Conservation (phyloP, 2,113 vertebrate genomes). For the Prolemur simus region DNA sequence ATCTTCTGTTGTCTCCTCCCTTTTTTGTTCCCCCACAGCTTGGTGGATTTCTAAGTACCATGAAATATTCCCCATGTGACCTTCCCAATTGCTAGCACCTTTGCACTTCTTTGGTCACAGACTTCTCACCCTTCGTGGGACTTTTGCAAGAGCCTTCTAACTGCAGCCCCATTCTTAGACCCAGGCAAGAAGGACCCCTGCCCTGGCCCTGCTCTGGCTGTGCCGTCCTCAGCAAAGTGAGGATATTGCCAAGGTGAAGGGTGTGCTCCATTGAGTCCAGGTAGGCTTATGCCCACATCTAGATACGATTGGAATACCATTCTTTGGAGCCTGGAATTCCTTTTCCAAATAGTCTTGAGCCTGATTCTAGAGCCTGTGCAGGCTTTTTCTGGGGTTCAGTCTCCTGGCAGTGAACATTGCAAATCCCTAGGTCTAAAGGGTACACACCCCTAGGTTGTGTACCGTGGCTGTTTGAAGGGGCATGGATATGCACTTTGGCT, state of each 20-base stretch:
- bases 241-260: not conserved
- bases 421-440: not conserved
- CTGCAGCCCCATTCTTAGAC: not conserved
- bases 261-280: not conserved
- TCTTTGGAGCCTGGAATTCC: not conserved
- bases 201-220: not conserved
- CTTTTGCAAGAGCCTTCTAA: not conserved
- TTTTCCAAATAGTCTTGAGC: not conserved
- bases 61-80: not conserved
- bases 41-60: not conserved
- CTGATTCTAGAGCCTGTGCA: not conserved
- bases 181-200: not conserved
- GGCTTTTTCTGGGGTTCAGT: not conserved
- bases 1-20: not conserved
- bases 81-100: not conserved
- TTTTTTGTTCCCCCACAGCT: not conserved
- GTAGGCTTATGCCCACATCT: not conserved
- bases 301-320: not conserved
- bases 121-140: not conserved
- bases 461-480: not conserved
- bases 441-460: no score
- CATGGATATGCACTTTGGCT: not conserved
- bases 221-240: not conserved
- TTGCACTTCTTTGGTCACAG: not conserved
- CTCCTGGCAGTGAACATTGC: not conserved